Conservation (phyloP, 2,888 invertebrate species). For the Didymodactylos carnosus region DNA sequence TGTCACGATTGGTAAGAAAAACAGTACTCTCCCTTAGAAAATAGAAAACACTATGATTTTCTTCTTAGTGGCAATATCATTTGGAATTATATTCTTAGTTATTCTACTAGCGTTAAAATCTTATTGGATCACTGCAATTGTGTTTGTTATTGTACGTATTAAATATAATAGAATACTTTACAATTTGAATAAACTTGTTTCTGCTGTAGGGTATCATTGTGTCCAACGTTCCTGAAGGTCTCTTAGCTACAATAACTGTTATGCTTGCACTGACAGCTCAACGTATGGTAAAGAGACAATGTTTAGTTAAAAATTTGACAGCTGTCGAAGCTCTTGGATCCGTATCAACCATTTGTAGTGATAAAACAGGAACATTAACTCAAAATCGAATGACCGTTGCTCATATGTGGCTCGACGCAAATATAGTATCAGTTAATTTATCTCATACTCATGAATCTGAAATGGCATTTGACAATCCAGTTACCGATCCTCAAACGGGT, state of each 20-base stretch:
- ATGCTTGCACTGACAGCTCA: constrained; percentile 14
- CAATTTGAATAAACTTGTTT: constrained; percentile 17
- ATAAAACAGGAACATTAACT: constrained; percentile 17
- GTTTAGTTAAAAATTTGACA: constrained; percentile 13
- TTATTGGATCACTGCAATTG: constrained; percentile 13
- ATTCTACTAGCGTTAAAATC: constrained; percentile 9
- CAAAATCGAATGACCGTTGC: constrained; percentile 17
- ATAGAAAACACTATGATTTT: too few relatives aligned
- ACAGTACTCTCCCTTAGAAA: too few relatives aligned
- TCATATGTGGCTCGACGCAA: constrained; percentile 16
- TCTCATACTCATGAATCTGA: constrained; percentile 9
- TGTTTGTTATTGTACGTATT: constrained; percentile 15
- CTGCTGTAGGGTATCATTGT: constrained; percentile 20
- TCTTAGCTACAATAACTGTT: constrained; percentile 18
- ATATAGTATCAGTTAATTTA: constrained; percentile 14
- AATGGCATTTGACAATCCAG: constrained; percentile 6
- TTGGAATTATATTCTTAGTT: constrained; percentile 18
- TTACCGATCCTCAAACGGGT: background rate
- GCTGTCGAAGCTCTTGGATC: constrained; percentile 12
- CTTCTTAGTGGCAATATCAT: constrained; percentile 17
- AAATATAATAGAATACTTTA: constrained; percentile 18
- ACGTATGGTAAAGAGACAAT: constrained; percentile 15
- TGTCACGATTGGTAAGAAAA: too few relatives aligned
- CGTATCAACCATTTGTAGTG: constrained; percentile 15
- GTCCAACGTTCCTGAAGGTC: constrained; percentile 22